phyloP scores from a whole-genome alignment of 2,888 invertebrate species.

The Diabrotica balteata region DNA sequence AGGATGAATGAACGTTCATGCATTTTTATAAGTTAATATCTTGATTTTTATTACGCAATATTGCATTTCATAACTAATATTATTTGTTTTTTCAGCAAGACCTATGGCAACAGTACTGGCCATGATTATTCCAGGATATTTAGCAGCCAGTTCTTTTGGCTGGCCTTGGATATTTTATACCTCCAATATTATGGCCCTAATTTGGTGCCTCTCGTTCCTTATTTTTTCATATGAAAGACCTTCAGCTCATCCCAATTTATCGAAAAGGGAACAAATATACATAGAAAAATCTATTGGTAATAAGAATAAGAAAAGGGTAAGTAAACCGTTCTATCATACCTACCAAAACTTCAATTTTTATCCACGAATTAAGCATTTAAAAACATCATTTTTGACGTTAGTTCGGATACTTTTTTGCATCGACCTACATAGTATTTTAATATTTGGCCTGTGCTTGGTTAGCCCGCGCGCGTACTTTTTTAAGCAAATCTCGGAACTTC shows the following conservation, averaged over 20 bases:
- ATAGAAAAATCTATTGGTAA: slow-evolving; percentile 64
- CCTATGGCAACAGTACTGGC: slow-evolving; percentile 82
- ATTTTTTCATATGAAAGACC: slow-evolving; percentile 74
- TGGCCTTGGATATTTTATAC: slow-evolving; percentile 84
- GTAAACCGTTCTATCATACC: not conserved
- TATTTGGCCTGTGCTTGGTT: no score
- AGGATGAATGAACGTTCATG: no score
- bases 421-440: no score
- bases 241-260: slow-evolving; percentile 66
- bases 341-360: not conserved
- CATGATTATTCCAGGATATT: slow-evolving; percentile 73
- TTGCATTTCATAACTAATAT: not conserved
- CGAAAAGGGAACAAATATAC: slow-evolving; percentile 69
- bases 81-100: slow-evolving; percentile 31
- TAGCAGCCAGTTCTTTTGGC: slow-evolving; percentile 73
- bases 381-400: no score
- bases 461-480: no score
- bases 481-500: no score
- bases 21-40: no score
- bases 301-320: slow-evolving; percentile 25
- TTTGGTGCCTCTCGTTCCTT: slow-evolving; percentile 69
- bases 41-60: no score
- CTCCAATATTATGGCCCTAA: slow-evolving; percentile 69
- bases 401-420: no score
- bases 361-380: no score